phyloP scores from a whole-genome alignment of 2,888 invertebrate genomes.

The Ommatoiulus sabulosus region DNA sequence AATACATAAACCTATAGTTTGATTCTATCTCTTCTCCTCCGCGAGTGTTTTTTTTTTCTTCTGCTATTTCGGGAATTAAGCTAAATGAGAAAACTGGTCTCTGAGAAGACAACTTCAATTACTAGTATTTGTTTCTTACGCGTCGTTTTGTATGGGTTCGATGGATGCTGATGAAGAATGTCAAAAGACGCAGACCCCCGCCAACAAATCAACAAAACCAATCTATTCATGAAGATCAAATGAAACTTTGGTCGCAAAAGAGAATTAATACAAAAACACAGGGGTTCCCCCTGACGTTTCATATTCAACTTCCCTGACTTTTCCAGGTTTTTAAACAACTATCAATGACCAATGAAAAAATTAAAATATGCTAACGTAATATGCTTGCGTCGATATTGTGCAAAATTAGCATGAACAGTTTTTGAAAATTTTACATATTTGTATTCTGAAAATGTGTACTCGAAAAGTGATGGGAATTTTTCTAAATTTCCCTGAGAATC shows the following conservation, averaged over 20 bases:
- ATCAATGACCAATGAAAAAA: too few species aligned
- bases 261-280: background rate
- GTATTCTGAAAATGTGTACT: too few species aligned
- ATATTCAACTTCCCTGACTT: too few species aligned
- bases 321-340: too few species aligned
- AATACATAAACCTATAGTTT: background rate
- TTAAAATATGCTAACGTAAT: too few species aligned
- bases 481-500: too few species aligned
- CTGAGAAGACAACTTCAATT: background rate
- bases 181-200: background rate
- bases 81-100: constrained; percentile 1
- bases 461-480: too few species aligned
- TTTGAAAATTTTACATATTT: too few species aligned
- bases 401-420: too few species aligned
- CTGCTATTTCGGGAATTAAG: background rate
- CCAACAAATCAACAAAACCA: background rate
- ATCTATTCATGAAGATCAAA: background rate
- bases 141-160: background rate
- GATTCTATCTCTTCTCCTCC: background rate
- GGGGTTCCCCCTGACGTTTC: too few species aligned
- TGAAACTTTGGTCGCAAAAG: background rate
- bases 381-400: too few species aligned
- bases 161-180: background rate
- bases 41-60: too few species aligned
- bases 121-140: background rate